Percentiles rank a stretch among this genome's conserved stretches.
Evolutionary conservation across 2,113 vertebrate genomes (phyloP).

Genomic region (Eurypyga helias): DNA sequence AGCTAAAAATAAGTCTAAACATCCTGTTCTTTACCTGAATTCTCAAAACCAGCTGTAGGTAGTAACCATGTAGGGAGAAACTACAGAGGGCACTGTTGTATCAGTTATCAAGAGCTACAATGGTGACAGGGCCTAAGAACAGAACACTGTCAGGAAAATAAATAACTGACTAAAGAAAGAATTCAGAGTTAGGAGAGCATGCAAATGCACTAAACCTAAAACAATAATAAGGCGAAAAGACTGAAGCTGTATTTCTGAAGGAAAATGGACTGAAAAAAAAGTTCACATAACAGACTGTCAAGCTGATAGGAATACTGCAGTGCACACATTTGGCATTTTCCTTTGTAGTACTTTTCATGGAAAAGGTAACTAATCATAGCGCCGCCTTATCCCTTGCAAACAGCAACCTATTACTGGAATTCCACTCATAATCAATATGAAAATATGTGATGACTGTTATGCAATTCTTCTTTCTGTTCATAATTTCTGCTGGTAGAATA

Average conservation of each 20-base stretch:
- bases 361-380: slow-evolving; percentile 76
- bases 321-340: slow-evolving; percentile 56
- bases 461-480: slow-evolving; percentile 61
- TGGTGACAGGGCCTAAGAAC: not conserved
- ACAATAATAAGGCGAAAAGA: slow-evolving; percentile 61
- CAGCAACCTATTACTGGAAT: slow-evolving; percentile 69
- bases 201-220: slow-evolving; percentile 74
- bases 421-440: slow-evolving; percentile 66
- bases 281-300: slow-evolving; percentile 73
- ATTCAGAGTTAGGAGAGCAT: slow-evolving; percentile 53
- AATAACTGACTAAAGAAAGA: slow-evolving; percentile 28
- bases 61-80: not conserved
- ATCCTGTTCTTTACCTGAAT: slow-evolving; percentile 58
- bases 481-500: slow-evolving; percentile 66
- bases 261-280: slow-evolving; percentile 57
- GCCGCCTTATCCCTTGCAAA: slow-evolving; percentile 71
- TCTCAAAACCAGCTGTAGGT: slow-evolving; percentile 21
- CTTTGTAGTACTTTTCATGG: slow-evolving; percentile 67
- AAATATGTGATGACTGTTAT: slow-evolving; percentile 68
- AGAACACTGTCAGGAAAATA: slow-evolving; percentile 44
- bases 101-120: slow-evolving; percentile 71
- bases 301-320: slow-evolving; percentile 29
- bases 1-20: slow-evolving; percentile 64
- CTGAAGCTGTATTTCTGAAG: slow-evolving; percentile 66
- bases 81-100: slow-evolving; percentile 84